Conservation (phyloP, 2,888 invertebrate genomes). For the Stenodera caucasica region DNA sequence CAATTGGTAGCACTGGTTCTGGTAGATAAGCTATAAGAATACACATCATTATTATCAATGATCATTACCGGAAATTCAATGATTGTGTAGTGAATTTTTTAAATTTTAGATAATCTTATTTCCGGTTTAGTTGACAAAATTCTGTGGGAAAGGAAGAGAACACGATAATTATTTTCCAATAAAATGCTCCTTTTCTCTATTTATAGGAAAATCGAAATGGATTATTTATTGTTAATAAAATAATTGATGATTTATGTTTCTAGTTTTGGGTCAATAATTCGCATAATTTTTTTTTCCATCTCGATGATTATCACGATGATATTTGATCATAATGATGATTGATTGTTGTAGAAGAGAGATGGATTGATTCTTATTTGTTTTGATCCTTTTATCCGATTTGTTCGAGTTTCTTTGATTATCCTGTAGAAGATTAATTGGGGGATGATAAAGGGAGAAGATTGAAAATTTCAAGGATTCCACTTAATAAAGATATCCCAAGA, state of each 20-base stretch:
- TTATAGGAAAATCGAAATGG: too few relatives aligned
- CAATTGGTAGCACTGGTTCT: background rate
- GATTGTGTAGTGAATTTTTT: too few relatives aligned
- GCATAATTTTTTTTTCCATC: too few relatives aligned
- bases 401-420: slow-evolving; percentile 11
- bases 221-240: too few relatives aligned
- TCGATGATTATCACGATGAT: background rate
- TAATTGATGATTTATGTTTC: too few relatives aligned
- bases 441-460: background rate
- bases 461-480: background rate
- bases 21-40: background rate
- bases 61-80: background rate
- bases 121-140: background rate
- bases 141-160: background rate
- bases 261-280: background rate
- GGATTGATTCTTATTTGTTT: background rate
- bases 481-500: too few relatives aligned
- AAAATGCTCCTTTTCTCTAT: too few relatives aligned
- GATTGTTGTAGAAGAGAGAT: background rate
- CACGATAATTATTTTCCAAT: background rate
- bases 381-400: slow-evolving; percentile 11
- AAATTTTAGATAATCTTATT: background rate
- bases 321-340: background rate
- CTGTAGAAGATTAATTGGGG: background rate
- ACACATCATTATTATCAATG: background rate